These are phyloP conservation scores for Premnoplex brunnescens DNA, from an alignment of 2,797 vertebrate species.

Conservation along the genomic window DNA sequence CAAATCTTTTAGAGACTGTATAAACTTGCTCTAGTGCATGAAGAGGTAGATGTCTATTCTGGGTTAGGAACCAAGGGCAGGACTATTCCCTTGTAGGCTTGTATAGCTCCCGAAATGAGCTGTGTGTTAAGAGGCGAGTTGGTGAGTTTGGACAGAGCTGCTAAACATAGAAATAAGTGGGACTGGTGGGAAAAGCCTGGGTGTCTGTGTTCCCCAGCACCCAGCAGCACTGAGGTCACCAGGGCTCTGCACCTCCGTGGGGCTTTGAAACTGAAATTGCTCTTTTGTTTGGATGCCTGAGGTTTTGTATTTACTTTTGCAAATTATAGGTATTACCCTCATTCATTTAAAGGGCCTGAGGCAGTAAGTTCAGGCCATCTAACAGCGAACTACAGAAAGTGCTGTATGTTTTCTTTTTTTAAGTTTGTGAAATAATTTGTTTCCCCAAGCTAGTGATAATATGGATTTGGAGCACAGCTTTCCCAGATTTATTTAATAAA, in stretches of 20 bases:
- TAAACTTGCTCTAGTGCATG: background rate
- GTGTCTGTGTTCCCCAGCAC: fast-evolving
- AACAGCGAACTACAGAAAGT: background rate
- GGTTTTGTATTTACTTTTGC: background rate
- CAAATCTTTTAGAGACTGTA: background rate
- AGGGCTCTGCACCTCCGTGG: background rate
- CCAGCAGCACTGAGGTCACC: background rate
- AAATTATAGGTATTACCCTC: background rate
- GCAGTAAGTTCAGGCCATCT: background rate
- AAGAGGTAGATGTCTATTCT: background rate
- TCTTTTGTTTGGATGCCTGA: background rate
- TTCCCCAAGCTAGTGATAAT: conserved; percentile 24
- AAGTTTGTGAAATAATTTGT: conserved; percentile 43
- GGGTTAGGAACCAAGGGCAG: background rate
- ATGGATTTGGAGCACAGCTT: conserved; percentile 59
- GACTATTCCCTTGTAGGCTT: background rate
- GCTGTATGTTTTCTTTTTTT: background rate
- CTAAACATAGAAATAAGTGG: background rate
- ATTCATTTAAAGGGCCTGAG: background rate
- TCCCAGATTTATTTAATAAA: conserved; percentile 70
- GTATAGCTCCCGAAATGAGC: background rate
- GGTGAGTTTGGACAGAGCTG: background rate
- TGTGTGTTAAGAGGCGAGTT: background rate
- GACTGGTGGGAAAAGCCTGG: background rate
- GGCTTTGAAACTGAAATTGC: background rate